A percentile compares a stretch with the other conserved stretches of the same genome.
Conservation (phyloP, 2,888 invertebrate genomes). For the Drosophila gaucha region DNA sequence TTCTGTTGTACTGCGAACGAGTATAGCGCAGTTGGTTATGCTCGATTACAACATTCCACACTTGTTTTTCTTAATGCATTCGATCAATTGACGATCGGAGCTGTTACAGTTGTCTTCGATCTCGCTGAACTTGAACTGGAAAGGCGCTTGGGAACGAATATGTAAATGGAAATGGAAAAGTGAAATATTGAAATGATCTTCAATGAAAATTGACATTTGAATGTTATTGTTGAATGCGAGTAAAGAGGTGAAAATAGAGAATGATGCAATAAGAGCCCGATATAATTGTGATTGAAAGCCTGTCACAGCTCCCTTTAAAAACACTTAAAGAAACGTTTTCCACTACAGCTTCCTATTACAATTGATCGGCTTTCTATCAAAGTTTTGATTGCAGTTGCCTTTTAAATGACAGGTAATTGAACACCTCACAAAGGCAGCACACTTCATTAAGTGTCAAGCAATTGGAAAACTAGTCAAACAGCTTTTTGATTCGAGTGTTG, state of each 20-base stretch:
- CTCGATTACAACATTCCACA: background rate
- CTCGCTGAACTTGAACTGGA: slow-evolving; percentile 62
- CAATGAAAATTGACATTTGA: slow-evolving; percentile 63
- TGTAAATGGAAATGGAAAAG: slow-evolving; percentile 12
- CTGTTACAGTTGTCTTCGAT: slow-evolving; percentile 14
- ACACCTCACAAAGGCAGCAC: slow-evolving; percentile 52
- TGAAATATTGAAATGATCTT: slow-evolving; percentile 17
- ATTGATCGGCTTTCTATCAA: slow-evolving; percentile 43
- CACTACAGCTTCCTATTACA: slow-evolving; percentile 29
- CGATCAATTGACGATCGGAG: slow-evolving; percentile 38
- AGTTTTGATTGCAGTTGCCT: slow-evolving; percentile 44
- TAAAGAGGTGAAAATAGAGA: slow-evolving; percentile 50
- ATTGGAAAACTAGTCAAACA: slow-evolving; percentile 36
- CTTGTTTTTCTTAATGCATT: slow-evolving; percentile 54
- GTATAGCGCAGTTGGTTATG: background rate
- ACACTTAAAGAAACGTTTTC: slow-evolving; percentile 1
- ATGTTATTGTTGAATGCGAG: slow-evolving; percentile 24
- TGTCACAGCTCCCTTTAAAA: slow-evolving; percentile 27
- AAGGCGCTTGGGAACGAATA: slow-evolving; percentile 24
- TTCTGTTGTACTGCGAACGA: background rate
- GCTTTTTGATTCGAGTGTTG: slow-evolving; percentile 29
- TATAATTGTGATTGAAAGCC: slow-evolving; percentile 23
- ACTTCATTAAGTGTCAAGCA: slow-evolving; percentile 33
- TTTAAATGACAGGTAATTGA: slow-evolving; percentile 64
- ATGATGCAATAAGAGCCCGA: slow-evolving; percentile 35